Conservation (phyloP, 2,797 vertebrate genomes). For the Lateolabrax maculatus region DNA sequence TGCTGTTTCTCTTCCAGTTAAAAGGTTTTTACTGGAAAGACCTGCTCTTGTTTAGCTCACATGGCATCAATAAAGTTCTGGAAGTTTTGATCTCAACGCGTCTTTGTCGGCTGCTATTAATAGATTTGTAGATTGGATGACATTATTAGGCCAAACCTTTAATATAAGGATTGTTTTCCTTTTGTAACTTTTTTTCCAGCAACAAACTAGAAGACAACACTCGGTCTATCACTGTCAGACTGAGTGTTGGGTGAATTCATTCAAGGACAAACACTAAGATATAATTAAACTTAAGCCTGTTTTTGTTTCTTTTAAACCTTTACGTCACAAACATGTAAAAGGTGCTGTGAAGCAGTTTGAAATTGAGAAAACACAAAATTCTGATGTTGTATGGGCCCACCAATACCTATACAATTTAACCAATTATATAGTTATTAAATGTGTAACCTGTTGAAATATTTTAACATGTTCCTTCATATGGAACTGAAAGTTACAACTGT, state of each 20-base stretch:
- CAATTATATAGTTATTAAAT: not conserved
- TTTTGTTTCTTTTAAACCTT: not conserved
- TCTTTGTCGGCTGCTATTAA: constrained; percentile 45
- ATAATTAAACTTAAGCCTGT: not conserved
- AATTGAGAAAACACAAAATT: too few species aligned
- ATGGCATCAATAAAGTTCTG: constrained; percentile 81
- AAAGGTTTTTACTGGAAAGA: constrained; percentile 64
- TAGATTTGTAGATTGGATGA: not conserved
- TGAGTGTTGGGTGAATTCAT: not conserved
- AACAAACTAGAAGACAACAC: too few species aligned
- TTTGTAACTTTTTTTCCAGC: not conserved
- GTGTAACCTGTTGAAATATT: not conserved
- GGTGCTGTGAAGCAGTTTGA: too few species aligned
- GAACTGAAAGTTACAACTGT: too few species aligned
- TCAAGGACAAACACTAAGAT: not conserved
- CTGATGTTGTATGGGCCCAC: not conserved
- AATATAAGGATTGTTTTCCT: not conserved
- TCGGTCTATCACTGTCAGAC: too few species aligned
- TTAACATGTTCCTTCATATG: not conserved
- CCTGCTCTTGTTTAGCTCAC: constrained; percentile 66
- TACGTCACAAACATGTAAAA: too few species aligned
- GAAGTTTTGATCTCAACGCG: constrained; percentile 75
- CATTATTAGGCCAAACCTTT: not conserved
- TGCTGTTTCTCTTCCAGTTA: constrained; percentile 72
- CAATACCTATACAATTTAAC: too few species aligned